Base-by-base conservation (phyloP, 1,140 invertebrate genomes). In the Sarcophaga bullata region DNA sequence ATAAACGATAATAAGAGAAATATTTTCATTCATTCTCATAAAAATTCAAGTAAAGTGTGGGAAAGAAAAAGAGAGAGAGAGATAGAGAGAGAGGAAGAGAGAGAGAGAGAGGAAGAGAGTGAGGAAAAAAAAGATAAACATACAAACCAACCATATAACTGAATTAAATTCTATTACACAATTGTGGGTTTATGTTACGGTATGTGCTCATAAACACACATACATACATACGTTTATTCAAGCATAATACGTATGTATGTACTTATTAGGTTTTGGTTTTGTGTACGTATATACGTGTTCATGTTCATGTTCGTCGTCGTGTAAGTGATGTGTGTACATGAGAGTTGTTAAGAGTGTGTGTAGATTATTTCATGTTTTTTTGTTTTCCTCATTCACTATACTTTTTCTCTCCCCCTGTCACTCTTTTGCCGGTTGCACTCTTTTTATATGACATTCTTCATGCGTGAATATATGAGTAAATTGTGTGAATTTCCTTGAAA, bases 131-230 rank as follows among this genome's bases (percentile, higher is more conserved):
- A 52, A 10, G 2, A 68, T 17, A 68, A 68, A 19, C 50, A 52
- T 13, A 50, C 49, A 50, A 6, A 68, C n/a, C 62, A 19, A 17
- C n/a, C 62, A 68, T 68, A 68, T 68, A 68, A 68, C 62, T 68
- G 62, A 68, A 68, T 68, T 68, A 68, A 68, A 68, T 68, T 68
- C 62, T 68, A 68, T 68, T 68, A 68, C 62, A 68, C 62, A 68
- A 68, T 68, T 68, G 17, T n/a, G 17, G 62, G n/a, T 68, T 68
- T 68, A 68, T 68, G 62, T 68, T 19, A 68, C 62, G 62, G 7
- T 68, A 25, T 68, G 62, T 68, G 19, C 62, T 10, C 17, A 58
- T 58, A 58, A 13, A 58, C 15, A 6, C 2, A 68, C 62, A 68
- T 0, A 68, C 10, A 19, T 68, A 9, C 7, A 25, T 3, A 1